Base-by-base conservation (phyloP, 1,140 invertebrate genomes). In the Tachypleus tridentatus region DNA sequence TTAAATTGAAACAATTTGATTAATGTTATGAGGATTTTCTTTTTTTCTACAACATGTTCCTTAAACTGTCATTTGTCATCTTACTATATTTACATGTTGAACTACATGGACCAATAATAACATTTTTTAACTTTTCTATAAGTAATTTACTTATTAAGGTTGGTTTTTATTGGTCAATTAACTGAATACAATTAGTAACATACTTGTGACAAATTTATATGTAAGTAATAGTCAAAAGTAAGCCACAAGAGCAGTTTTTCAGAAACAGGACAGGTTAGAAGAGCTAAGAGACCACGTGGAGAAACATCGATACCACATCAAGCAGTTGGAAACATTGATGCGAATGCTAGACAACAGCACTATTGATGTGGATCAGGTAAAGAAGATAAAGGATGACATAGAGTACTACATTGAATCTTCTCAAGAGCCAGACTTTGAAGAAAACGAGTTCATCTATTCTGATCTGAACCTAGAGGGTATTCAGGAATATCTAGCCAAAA, bases 291-390 rank as follows among this genome's bases (percentile, higher is more conserved):
- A 80, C 49, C 88, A 89, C 74, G 80, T 98, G 70, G 96, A 98
- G 73, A 88, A 89, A 77, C 95, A 99, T 80, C 85, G 92, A 77
- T 96, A 89, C 81, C 96, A 99, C 79, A 93, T 98, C 78, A 86
- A 90, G 74, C 97, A 97, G 78, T 80, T 99, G 71, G 97, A 99
- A 82, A 96, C 94, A 51, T 81, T 98, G 58, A 84, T 99, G 74
- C 82, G 97, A 74, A 93, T 98, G 88, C 84, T 99, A 61, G 94
- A 98, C 78, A 99, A 99, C 81, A 93, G 97, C 85, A 93, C 93
- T n/a, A 87, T 98, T 67, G 92, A 97, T 81, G 87, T 93, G 67
- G 87, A 89, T 76, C 91, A 93, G 89, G 92, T 96, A 70, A 88
- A 88, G 77, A 87, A 86, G 73, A 95, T 98, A 76, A 93, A 92